Evolutionary conservation across 2,888 invertebrate genomes (phyloP).

Genomic region (Eristalis intricaria): DNA sequence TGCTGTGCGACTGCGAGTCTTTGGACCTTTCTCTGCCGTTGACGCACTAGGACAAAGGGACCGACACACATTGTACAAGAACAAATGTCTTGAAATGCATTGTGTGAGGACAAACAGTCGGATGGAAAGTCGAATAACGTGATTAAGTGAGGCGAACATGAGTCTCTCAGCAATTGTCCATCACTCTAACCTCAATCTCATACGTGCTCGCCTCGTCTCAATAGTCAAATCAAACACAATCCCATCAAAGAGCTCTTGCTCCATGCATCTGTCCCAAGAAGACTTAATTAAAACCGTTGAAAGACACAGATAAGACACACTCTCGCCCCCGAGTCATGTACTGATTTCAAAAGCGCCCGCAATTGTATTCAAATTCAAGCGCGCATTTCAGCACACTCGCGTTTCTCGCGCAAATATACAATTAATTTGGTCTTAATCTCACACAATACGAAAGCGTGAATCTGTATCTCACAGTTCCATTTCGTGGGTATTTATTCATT

Average conservation of each 20-base stretch:
- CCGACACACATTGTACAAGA: too few relatives aligned
- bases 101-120: too few relatives aligned
- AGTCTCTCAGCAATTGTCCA: not conserved
- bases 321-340: slow-evolving; percentile 41
- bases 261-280: slow-evolving; percentile 21
- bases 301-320: slow-evolving; percentile 25
- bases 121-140: not conserved
- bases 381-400: slow-evolving; percentile 34
- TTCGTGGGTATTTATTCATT: not conserved
- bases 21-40: not conserved
- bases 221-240: not conserved
- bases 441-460: slow-evolving; percentile 21
- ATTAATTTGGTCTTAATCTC: slow-evolving; percentile 33
- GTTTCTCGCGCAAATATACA: slow-evolving; percentile 41
- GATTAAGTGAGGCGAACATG: not conserved
- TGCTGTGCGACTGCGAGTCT: not conserved
- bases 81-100: too few relatives aligned
- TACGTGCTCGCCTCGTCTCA: not conserved
- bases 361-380: slow-evolving; percentile 65
- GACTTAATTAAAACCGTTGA: slow-evolving; percentile 47
- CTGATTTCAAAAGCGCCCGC: slow-evolving; percentile 42
- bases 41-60: not conserved
- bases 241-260: not conserved
- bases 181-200: not conserved
- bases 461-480: slow-evolving; percentile 18